Percentiles rank a stretch among this genome's conserved stretches.
These are phyloP conservation scores for Aphaenogaster ashmeadi DNA, from an alignment of 1,140 invertebrate genomes.

Conservation along the genomic window DNA sequence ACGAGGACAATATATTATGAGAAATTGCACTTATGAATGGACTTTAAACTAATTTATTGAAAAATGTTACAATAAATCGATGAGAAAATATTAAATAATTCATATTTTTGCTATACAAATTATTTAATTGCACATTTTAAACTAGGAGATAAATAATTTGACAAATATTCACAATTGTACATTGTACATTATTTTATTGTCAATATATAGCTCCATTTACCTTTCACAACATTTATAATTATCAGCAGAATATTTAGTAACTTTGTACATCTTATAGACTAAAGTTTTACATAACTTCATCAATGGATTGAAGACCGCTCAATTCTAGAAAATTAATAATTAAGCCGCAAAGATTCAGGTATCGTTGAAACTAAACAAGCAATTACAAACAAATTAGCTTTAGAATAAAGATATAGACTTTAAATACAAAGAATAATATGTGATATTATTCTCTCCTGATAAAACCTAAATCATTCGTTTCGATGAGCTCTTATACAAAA, in stretches of 20 bases:
- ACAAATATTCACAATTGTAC: constrained; percentile 9
- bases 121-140: not conserved
- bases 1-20: not conserved
- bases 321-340: constrained; percentile 16
- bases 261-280: constrained; percentile 31
- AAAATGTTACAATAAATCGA: not conserved
- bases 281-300: constrained; percentile 23
- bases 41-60: constrained; percentile 1
- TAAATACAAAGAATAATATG: constrained; percentile 3
- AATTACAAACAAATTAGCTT: not conserved
- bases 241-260: constrained; percentile 22
- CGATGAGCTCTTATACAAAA: not conserved
- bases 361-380: constrained; percentile 12
- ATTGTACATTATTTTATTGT: constrained; percentile 49
- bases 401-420: constrained; percentile 16
- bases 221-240: constrained; percentile 1
- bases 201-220: constrained; percentile 33
- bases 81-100: not conserved
- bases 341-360: not conserved
- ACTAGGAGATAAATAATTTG: not conserved
- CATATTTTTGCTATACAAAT: not conserved
- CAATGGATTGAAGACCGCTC: not conserved
- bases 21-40: not conserved
- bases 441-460: not conserved
- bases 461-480: not conserved